Percentiles rank a stretch among this genome's conserved stretches.
Evolutionary conservation across 2,888 invertebrate genomes (phyloP).

Genomic region (Deladenus siricidicola): DNA sequence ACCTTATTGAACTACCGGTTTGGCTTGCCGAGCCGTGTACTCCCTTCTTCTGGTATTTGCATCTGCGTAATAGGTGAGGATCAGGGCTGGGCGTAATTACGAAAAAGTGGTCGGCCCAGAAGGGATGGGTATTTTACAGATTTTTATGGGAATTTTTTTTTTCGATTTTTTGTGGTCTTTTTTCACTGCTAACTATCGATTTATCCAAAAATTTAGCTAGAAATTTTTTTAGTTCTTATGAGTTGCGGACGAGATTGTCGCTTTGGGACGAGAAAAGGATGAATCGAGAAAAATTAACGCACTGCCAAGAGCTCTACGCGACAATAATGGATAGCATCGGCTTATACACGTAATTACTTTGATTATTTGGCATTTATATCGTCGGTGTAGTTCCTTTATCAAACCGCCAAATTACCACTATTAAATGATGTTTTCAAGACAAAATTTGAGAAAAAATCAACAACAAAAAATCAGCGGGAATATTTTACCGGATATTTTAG

Average conservation of each 20-base stretch:
- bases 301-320: conserved; percentile 42
- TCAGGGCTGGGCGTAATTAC: neutral
- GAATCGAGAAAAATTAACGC: conserved; percentile 30
- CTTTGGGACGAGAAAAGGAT: conserved; percentile 35
- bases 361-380: no score
- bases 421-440: no score
- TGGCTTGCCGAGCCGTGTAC: conserved; percentile 45
- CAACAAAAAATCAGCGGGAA: no score
- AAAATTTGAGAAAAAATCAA: no score
- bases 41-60: conserved; percentile 44
- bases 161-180: no score
- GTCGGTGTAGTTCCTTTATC: no score
- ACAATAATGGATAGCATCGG: conserved; percentile 36
- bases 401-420: no score
- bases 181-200: no score
- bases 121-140: no score
- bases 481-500: no score
- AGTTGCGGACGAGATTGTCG: conserved; percentile 30
- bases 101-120: neutral
- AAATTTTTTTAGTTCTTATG: conserved; percentile 28
- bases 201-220: no score
- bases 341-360: conserved; percentile 29
- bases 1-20: conserved; percentile 36
- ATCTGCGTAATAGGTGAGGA: conserved; percentile 36
- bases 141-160: no score